Conservation (phyloP, 2,888 invertebrate species). For the Linnaemya tessellans region DNA sequence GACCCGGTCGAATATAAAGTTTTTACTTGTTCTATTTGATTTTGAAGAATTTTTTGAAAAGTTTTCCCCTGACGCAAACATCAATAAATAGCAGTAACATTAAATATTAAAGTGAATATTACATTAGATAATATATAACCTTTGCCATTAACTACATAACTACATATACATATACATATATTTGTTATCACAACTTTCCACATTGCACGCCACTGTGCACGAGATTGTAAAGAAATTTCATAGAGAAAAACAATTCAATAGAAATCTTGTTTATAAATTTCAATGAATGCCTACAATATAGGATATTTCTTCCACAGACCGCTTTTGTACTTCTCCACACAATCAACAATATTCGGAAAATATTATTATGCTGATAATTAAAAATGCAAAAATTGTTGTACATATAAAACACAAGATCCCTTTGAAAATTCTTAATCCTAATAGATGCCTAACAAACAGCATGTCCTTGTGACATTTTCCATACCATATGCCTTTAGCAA, state of each 20-base stretch:
- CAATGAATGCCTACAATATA: not conserved
- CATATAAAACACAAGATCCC: not conserved
- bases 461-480: not conserved
- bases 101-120: too few relatives aligned
- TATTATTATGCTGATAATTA: not conserved
- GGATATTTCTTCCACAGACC: not conserved
- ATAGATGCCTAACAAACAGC: not conserved
- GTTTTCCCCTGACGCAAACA: too few relatives aligned
- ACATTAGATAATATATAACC: too few relatives aligned
- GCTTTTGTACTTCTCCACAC: not conserved
- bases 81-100: too few relatives aligned
- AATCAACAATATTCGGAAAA: not conserved
- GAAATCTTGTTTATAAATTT: not conserved
- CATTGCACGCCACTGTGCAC: not conserved
- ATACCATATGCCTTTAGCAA: not conserved
- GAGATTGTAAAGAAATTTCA: not conserved
- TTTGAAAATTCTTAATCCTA: not conserved
- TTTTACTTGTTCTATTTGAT: too few relatives aligned
- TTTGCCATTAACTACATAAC: too few relatives aligned
- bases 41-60: too few relatives aligned
- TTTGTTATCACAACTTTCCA: not conserved
- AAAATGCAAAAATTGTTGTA: not conserved
- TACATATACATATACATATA: too few relatives aligned
- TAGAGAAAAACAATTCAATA: not conserved
- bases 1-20: too few relatives aligned